phyloP scores from a whole-genome alignment of 2,797 vertebrate species.

The Eospalax fontanierii region DNA sequence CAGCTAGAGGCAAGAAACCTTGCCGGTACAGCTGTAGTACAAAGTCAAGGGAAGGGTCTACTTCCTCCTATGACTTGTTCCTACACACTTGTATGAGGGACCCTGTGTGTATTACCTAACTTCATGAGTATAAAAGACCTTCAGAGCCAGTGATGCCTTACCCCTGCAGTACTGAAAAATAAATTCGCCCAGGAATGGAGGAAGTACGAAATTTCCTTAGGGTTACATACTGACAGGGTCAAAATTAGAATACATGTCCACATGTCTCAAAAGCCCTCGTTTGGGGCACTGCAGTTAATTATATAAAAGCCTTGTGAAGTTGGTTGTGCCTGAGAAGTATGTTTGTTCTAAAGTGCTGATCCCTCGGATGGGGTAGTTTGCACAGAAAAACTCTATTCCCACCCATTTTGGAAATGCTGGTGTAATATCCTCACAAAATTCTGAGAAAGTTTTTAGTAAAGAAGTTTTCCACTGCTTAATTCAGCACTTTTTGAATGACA shows the following conservation, averaged over 20 bases:
- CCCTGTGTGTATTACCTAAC: neutral
- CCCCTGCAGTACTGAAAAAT: neutral
- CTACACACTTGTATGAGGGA: neutral
- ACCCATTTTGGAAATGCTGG: neutral
- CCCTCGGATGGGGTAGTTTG: neutral
- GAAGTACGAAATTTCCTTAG: neutral
- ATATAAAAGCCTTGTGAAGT: neutral
- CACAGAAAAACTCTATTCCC: constrained; percentile 25
- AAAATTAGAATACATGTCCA: neutral
- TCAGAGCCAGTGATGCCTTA: neutral
- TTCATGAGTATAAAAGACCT: neutral
- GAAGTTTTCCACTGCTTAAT: constrained; percentile 45
- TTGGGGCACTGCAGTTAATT: neutral
- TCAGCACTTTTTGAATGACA: constrained; percentile 19
- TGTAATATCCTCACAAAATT: neutral
- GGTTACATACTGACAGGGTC: neutral
- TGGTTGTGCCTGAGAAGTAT: neutral
- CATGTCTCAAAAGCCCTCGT: neutral
- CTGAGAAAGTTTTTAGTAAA: constrained; percentile 17
- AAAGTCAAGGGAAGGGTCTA: neutral
- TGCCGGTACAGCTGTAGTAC: neutral
- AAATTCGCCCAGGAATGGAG: neutral
- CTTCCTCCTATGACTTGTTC: neutral
- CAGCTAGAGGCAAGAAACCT: neutral
- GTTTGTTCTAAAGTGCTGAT: neutral